Base-by-base conservation (phyloP, 2,888 invertebrate species). In the Pinctada fucata region DNA sequence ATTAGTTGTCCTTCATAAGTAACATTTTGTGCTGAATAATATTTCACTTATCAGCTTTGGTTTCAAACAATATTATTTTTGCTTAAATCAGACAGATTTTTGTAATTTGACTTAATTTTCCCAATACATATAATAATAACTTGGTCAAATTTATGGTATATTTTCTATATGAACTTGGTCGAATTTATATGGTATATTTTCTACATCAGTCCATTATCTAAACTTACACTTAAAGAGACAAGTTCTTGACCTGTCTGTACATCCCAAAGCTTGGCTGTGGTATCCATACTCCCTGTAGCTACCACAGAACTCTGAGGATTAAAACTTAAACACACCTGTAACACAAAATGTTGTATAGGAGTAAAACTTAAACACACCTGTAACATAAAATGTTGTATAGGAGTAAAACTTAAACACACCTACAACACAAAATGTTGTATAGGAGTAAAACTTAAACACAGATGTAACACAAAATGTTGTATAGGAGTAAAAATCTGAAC, bases 221-320 rank as follows among this genome's bases (percentile, higher is more conserved):
- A 50, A 83, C 87, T 84, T 85, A 92, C 92, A 80, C 80, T 85
- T n/a, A 92, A 82, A 3, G 87, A 87, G 64, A 86, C 85, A 0
- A 91, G 75, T 78, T 93, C 92, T 64, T 84, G 87, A 93, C 95
- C 96, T 72, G 96, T 95, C 83, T 94, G 93, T 8, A 94, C 93
- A 84, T 96, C 95, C 93, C 95, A 96, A 50, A 96, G 93, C 87
- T 95, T 95, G 4, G 96, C 95, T 0, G 95, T 95, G 68, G 94
- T 93, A 89, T 97, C 96, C 95, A 96, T 95, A 31, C 96, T 96
- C 0, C 95, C 96, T 0, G 96, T 96, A 3, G 95, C 96, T 0
- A 95, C 93, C 76, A 94, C 92, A 75, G 94, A 94, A n/a, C 94
- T 94, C 82, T 94, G 94, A 0, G 95, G 94, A 88, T 95, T 95